Conservation (phyloP, 1,140 invertebrate genomes). For the Palaemon carinicauda region DNA sequence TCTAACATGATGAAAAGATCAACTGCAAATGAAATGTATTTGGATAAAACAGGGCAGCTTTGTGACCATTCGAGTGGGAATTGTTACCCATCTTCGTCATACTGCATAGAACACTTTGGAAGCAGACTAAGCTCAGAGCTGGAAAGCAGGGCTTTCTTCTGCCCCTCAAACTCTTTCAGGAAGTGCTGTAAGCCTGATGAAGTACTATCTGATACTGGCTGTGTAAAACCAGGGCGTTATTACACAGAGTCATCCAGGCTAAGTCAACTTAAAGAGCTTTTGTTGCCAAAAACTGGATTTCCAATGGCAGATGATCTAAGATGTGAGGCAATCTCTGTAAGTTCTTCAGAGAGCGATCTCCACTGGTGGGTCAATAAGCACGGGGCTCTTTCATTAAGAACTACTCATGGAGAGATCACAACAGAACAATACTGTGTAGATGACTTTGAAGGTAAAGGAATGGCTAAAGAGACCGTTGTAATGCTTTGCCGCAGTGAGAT, state of each 20-base stretch:
- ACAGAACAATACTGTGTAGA: conserved; percentile 52
- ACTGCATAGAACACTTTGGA: conserved; percentile 32
- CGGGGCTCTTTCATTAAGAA: conserved; percentile 34
- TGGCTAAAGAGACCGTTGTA: conserved; percentile 15
- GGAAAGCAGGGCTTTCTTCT: conserved; percentile 24
- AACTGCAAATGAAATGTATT: conserved; percentile 3
- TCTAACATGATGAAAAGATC: not conserved
- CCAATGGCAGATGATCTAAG: conserved; percentile 5
- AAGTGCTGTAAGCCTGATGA: conserved; percentile 42
- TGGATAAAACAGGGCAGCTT: conserved; percentile 12
- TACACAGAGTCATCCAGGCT: conserved; percentile 20
- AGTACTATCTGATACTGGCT: conserved; percentile 25
- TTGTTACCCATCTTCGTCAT: conserved; percentile 10
- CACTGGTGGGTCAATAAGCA: conserved; percentile 54
- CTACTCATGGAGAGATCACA: not conserved
- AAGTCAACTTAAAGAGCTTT: conserved; percentile 41
- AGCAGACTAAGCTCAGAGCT: not conserved
- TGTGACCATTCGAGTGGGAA: conserved; percentile 9
- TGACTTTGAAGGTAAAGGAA: conserved; percentile 34
- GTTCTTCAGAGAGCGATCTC: conserved; percentile 33
- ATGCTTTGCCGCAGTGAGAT: conserved; percentile 37
- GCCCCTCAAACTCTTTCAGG: conserved; percentile 15
- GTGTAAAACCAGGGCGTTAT: not conserved
- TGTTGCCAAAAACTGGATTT: conserved; percentile 38
- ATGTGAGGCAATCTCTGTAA: conserved; percentile 34